phyloP scores from a whole-genome alignment of 2,888 invertebrate genomes.

The Adela reaumurella region DNA sequence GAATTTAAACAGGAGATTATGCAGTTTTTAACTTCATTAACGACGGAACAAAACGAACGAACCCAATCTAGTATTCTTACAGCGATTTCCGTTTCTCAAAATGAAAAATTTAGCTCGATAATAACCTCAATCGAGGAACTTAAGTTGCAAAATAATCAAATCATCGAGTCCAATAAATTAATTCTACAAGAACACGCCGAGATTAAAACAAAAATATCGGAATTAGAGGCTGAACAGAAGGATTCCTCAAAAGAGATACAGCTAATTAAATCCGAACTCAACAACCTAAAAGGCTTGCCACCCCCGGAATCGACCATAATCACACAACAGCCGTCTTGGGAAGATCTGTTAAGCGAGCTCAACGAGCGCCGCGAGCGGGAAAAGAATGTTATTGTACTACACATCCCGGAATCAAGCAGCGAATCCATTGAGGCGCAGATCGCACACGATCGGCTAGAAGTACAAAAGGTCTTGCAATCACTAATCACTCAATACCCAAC shows the following conservation, averaged over 20 bases:
- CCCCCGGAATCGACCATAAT: background rate
- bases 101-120: too few species aligned
- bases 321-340: background rate
- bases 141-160: too few species aligned
- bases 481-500: slow-evolving; percentile 3
- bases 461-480: slow-evolving; percentile 1
- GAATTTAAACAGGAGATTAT: too few species aligned
- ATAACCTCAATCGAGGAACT: too few species aligned
- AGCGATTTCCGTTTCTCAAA: too few species aligned
- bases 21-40: too few species aligned
- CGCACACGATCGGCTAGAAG: slow-evolving; percentile 1
- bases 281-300: slow-evolving; percentile 2
- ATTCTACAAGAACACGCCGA: slow-evolving; percentile 6
- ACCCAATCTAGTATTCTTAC: too few species aligned
- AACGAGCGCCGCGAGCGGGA: slow-evolving; percentile 3
- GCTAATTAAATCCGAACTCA: slow-evolving; percentile 3
- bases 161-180: too few species aligned
- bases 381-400: slow-evolving; percentile 5
- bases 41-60: too few species aligned
- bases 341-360: slow-evolving; percentile 5
- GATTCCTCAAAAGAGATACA: slow-evolving; percentile 5
- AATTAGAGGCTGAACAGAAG: background rate
- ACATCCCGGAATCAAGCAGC: slow-evolving; percentile 4
- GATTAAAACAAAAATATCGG: slow-evolving; percentile 5
- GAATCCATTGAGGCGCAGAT: background rate